Percentiles rank a stretch among this genome's conserved stretches.
Conservation (phyloP, 2,888 invertebrate species). For the Dryobotodes eremita region DNA sequence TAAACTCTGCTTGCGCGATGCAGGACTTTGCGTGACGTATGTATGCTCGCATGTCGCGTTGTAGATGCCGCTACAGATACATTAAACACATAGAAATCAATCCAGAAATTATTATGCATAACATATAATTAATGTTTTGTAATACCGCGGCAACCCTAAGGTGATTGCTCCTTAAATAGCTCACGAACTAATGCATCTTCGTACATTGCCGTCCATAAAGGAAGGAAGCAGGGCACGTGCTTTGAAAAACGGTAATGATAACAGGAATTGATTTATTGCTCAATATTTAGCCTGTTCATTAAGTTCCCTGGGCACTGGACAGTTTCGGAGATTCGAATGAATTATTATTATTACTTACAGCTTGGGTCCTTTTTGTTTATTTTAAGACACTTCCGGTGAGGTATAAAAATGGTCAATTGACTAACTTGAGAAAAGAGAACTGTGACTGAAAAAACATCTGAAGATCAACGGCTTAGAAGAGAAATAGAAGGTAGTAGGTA, state of each 20-base stretch:
- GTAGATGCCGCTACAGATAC: no score
- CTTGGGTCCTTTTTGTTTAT: slow-evolving; percentile 22
- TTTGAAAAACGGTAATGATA: slow-evolving; percentile 66
- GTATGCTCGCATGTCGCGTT: no score
- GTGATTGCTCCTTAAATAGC: slow-evolving; percentile 63
- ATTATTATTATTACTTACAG: slow-evolving; percentile 29
- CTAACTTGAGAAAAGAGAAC: neutral
- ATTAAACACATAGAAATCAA: neutral
- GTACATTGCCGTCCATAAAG: slow-evolving; percentile 56
- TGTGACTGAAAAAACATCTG: neutral
- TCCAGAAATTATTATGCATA: neutral
- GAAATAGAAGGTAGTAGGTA: neutral
- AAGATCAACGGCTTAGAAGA: neutral
- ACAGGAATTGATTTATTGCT: slow-evolving; percentile 67
- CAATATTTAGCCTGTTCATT: slow-evolving; percentile 48
- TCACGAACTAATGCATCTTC: slow-evolving; percentile 50
- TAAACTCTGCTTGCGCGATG: no score
- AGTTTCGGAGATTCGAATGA: slow-evolving; percentile 29
- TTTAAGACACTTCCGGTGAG: neutral
- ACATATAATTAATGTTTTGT: neutral
- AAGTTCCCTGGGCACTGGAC: slow-evolving; percentile 20
- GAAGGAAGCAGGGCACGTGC: slow-evolving; percentile 64
- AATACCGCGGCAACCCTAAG: slow-evolving; percentile 50
- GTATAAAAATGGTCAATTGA: neutral
- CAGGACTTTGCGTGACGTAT: no score